A percentile compares a stretch with the other conserved stretches of the same genome.
Conservation (phyloP, 2,113 vertebrate genomes). For the Ailurus styani region DNA sequence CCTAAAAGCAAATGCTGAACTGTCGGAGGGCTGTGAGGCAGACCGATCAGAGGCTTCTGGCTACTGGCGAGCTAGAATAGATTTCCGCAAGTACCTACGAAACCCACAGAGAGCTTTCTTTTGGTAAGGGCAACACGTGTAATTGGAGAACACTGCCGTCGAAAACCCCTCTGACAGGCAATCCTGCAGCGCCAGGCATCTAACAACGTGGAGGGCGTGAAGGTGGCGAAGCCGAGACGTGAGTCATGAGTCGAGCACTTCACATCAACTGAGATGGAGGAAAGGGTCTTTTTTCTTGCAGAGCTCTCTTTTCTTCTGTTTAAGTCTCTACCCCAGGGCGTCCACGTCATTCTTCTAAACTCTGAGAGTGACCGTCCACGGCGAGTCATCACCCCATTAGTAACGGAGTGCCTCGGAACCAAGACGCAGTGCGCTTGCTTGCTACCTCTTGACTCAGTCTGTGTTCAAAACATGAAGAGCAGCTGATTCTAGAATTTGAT, state of each 20-base stretch:
- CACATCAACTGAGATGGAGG: background rate
- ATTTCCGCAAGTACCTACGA: constrained; percentile 67
- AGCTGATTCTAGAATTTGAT: background rate
- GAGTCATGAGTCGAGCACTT: background rate
- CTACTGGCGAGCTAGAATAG: constrained; percentile 48
- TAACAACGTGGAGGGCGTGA: background rate
- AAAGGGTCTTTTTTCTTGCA: background rate
- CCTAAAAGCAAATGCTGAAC: constrained; percentile 70
- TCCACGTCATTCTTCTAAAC: background rate
- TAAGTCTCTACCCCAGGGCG: background rate
- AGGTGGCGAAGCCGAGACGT: background rate
- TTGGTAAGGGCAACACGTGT: constrained; percentile 56
- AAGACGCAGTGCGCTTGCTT: background rate
- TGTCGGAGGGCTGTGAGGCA: constrained; percentile 58
- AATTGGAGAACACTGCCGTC: constrained; percentile 1
- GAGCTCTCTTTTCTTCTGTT: background rate
- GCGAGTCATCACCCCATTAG: background rate
- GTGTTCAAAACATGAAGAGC: background rate
- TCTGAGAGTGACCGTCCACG: background rate
- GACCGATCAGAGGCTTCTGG: constrained; percentile 75
- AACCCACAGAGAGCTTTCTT: constrained; percentile 54
- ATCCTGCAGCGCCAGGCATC: background rate
- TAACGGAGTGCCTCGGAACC: background rate
- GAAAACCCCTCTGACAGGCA: background rate
- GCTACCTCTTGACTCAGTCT: background rate